phyloP scores from a whole-genome alignment of 2,113 vertebrate species.

The Cyprinodon brontotheroides region DNA sequence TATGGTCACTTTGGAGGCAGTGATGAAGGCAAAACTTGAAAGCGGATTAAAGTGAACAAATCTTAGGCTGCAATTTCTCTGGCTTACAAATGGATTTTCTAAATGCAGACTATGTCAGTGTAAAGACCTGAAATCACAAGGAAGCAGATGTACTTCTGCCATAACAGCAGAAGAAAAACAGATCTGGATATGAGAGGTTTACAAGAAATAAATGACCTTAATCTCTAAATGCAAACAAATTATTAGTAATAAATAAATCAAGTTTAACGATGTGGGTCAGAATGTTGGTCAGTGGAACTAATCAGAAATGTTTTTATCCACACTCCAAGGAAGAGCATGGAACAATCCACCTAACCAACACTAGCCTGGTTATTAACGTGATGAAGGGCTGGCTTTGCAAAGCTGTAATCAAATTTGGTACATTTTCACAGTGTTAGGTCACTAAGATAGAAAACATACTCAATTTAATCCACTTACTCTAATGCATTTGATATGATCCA shows the following conservation, averaged over 20 bases:
- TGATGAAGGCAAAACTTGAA: background rate
- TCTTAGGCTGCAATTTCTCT: background rate
- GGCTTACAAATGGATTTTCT: background rate
- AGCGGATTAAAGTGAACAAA: background rate
- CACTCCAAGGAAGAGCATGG: background rate
- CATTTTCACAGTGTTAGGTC: background rate
- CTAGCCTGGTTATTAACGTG: background rate
- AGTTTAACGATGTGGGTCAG: background rate
- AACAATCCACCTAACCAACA: no score
- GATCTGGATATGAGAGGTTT: background rate
- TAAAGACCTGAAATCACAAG: background rate
- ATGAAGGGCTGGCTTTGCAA: background rate
- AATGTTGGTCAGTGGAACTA: background rate
- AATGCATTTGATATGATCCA: background rate
- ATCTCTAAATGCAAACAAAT: background rate
- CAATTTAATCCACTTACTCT: background rate
- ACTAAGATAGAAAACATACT: background rate
- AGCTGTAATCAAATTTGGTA: background rate
- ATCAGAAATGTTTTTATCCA: background rate
- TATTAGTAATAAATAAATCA: background rate
- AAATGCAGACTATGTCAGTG: background rate
- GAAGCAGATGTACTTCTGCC: background rate
- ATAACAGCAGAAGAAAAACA: background rate
- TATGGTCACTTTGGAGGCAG: background rate
- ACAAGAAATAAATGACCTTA: background rate